Base-by-base conservation (phyloP, 1,140 invertebrate genomes). In the Propsilocerus akamusi region DNA sequence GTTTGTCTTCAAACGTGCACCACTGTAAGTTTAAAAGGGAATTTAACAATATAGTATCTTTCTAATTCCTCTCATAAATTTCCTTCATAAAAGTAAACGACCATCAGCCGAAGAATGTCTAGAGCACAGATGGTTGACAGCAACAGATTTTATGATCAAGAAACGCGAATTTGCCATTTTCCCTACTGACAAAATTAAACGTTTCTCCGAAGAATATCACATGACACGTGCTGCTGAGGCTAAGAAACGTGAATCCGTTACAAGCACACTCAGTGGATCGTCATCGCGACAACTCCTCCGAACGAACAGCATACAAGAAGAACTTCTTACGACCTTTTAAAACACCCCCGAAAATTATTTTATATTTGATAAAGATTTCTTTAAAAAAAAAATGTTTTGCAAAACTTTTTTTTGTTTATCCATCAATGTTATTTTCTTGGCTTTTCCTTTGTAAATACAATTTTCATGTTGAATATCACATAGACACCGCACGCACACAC, bases 101-200 rank as follows among this genome's bases (percentile, higher is more conserved):
- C 89, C 94, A 48, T 78, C 82, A 37, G 80, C 86, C 0, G 92
- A 97, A 58, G 93, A 97, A 66, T 94, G 90, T 58, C 77, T 90
- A 57, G 91, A 97, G 60, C 89, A 97, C 65, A 82, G 91, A 63
- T 98, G 95, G 92, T 69, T 98, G 14, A 72, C 86, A 52, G 81
- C 86, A 4, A 83, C 83, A 3, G 91, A 97, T 61, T 88, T 81
- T 60, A 93, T 96, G 81, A 83, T 91, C 49, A 90, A 86, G 68
- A 91, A 90, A 61, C 72, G 92, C 28, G 89, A 96, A 64, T 71
- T 87, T 53, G 82, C 87, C n/a, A 69, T 84, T 46, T 92, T 93
- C 68, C 68, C 85, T 25, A 83, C 86, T 25, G 11, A 47, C 25
- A 47, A 7, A 46, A 50, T 51, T 5, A 56, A 79, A 78, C 77